These are phyloP conservation scores for Pollenia amentaria DNA, from an alignment of 2,888 invertebrate species.

Conservation along the genomic window DNA sequence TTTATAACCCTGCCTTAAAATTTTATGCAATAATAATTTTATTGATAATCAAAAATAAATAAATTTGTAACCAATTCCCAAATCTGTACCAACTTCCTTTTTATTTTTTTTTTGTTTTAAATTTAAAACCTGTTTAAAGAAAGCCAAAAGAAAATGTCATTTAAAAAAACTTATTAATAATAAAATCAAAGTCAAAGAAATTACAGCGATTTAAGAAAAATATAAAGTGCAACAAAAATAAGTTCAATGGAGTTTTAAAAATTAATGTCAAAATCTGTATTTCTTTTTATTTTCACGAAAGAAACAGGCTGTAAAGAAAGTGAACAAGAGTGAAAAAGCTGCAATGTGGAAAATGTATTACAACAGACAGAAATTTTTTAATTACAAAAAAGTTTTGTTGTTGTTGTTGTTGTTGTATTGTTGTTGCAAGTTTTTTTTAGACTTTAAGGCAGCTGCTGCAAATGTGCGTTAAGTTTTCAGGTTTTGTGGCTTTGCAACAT, in stretches of 20 bases:
- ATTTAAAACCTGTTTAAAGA: neutral
- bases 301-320: constrained; percentile 35
- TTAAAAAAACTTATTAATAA: neutral
- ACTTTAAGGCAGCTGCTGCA: constrained; percentile 14
- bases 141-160: neutral
- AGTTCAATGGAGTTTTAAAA: constrained; percentile 50
- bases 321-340: constrained; percentile 32
- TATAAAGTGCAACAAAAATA: neutral
- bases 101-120: neutral
- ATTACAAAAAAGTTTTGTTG: neutral
- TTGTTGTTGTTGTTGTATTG: neutral
- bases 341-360: constrained; percentile 60
- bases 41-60: too few species aligned
- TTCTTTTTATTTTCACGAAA: neutral
- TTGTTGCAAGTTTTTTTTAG: constrained; percentile 23
- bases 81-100: neutral
- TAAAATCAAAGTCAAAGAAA: constrained; percentile 50
- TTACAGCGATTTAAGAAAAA: neutral
- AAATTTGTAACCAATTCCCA: too few species aligned
- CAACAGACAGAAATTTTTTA: constrained; percentile 37
- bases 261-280: constrained; percentile 28
- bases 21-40: too few species aligned
- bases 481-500: constrained; percentile 33
- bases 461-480: constrained; percentile 16
- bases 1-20: too few species aligned